Evolutionary conservation across 2,888 invertebrate species (phyloP), one percentile per base, ranked within the genome.

Genomic region (Chelonus formosanus): DNA sequence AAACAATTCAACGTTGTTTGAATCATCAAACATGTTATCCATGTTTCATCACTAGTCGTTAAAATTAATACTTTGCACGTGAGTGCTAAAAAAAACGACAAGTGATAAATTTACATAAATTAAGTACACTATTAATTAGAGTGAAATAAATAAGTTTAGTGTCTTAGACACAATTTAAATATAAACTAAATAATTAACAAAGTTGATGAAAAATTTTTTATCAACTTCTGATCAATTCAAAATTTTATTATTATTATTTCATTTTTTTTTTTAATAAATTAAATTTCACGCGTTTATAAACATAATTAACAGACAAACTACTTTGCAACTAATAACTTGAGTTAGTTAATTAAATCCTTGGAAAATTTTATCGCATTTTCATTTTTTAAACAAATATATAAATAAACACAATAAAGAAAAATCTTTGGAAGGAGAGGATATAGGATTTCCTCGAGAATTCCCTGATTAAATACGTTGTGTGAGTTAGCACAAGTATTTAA

Each of bases 1-100:
- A 65, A 62, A 69, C 57, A 69, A 67, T 48, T 40, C 36, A 60
- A 82, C 77, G 75, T 76, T 84, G 84, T 84, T 84, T 20, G 20
- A 20, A 20, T 20, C 20, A 20, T 20, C 20, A 20, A 20, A 85
- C 84, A 84, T 57, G 60, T 48, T 54, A 52, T 67, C 54, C 56
- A 35, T 47, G 52, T 48, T 45, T 50, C 32, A 32, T 55, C 47
- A 56, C 50, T 63, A 60, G 68, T 54, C 20, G 20, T 67, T 64
- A 67, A 65, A 64, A 10, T 48, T 10, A 31, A 48, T 48, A 48
- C 10, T 48, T 48, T 48, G 6, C 31, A 31, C 48, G 20, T 20
- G 48, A 31, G 10, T 20, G 48, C 31, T n/a, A 48, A 48, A 20
- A 48, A 20, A 20, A 48, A 48, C 4, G 10, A 20, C 5, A 48